Percentiles rank a stretch among this genome's conserved stretches.
Conservation (phyloP, 64 coral and sea anemone species). For the Acropora yongei region DNA sequence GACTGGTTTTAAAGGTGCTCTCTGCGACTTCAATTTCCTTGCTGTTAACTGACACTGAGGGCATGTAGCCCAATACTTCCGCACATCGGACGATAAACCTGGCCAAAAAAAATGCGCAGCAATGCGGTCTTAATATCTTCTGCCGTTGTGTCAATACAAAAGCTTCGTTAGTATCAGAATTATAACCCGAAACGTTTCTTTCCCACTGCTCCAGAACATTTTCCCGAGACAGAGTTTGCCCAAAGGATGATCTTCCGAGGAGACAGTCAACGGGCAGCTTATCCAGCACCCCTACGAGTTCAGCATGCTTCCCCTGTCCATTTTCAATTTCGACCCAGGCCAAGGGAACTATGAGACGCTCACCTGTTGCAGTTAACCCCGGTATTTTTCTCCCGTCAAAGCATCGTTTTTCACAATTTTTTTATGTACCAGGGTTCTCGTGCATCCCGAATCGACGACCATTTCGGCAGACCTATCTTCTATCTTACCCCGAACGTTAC, state of each 20-base stretch:
- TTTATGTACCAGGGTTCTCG: background rate
- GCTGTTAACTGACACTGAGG: no score
- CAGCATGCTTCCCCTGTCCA: background rate
- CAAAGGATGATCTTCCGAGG: constrained; percentile 12
- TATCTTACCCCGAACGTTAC: background rate
- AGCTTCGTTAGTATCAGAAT: background rate
- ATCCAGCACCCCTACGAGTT: constrained; percentile 8
- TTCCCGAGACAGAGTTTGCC: background rate
- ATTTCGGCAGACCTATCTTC: background rate
- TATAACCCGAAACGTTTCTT: background rate
- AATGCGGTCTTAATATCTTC: background rate
- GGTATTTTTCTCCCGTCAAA: constrained; percentile 1
- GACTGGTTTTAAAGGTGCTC: no score
- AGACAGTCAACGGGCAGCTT: constrained; percentile 30
- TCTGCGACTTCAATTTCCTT: no score
- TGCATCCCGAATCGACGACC: constrained; percentile 12
- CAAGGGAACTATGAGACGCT: constrained; percentile 6
- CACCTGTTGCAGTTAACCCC: background rate
- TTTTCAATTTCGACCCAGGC: background rate
- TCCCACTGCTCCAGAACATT: constrained; percentile 38
- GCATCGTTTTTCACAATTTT: background rate
- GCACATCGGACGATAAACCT: no score
- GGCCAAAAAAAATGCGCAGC: no score
- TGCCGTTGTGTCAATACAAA: background rate
- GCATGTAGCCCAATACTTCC: no score